Base-by-base conservation (phyloP, 1,140 invertebrate species). In the Dendrolimus punctatus region DNA sequence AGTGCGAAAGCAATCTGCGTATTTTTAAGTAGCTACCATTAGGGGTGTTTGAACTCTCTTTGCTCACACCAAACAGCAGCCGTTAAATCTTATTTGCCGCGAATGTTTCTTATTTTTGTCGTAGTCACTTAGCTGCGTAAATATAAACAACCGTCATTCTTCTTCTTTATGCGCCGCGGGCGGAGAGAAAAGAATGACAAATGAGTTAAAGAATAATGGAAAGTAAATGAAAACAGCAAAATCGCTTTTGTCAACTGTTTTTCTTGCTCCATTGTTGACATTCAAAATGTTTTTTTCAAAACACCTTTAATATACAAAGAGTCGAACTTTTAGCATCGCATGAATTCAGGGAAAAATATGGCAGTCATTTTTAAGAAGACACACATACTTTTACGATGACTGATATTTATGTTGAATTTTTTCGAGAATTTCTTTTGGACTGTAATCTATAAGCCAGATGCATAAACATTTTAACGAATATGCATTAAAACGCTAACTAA, bases 171-270 rank as follows among this genome's bases (percentile, higher is more conserved):
- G 66, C 70, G 64, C 61, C 62, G 60, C 65, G 60, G 58, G 55
- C 60, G 63, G 55, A 66, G 68, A 75, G 68, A 77, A 79, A 78
- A 83, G 77, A 79, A 83, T 83, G 76, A 80, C 77, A 78, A 80
- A 80, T 67, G 72, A 78, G 76, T 79, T 76, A 77, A 79, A 74
- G 75, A 79, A 83, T 83, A 83, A 83, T 83, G 70, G 76, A 78
- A 79, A 76, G 76, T 80, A 80, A 83, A 83, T 80, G 77, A 80
- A 80, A 76, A 80, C 72, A 73, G 73, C 60, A 64, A 80, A 82
- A 79, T 80, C 73, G 67, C 75, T 70, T 80, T 77, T 79, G 71
- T 76, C 69, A 68, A 72, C 72, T 63, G 66, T 64, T 76, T 62
- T 74, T 67, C 53, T 66, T 69, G 61, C 61, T 70, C 60, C 59